Conservation (phyloP, 2,888 invertebrate species). For the Cataglyphis albicans region DNA sequence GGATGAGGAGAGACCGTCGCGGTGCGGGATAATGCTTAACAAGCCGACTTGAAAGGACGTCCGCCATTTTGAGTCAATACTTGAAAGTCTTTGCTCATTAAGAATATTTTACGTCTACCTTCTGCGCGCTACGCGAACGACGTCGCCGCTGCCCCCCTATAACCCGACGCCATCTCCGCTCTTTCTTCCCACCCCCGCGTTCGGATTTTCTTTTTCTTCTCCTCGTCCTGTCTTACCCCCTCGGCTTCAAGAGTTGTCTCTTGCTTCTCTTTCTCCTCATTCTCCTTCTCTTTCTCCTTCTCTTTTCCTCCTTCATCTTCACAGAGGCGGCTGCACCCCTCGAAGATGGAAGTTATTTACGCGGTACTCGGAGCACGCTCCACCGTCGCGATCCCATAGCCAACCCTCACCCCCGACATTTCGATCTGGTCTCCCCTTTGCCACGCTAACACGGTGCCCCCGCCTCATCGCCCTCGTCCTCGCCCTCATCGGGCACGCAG, state of each 20-base stretch:
- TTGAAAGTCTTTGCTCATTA: constrained; percentile 86
- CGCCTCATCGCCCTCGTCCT: constrained; percentile 56
- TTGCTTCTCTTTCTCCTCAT: constrained; percentile 26
- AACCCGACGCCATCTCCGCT: constrained; percentile 42
- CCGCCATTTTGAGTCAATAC: constrained; percentile 86
- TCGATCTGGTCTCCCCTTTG: constrained; percentile 63
- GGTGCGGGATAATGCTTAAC: constrained; percentile 84
- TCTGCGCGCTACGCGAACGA: constrained; percentile 60
- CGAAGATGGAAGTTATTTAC: constrained; percentile 81
- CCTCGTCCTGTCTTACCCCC: constrained; percentile 46
- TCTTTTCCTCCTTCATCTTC: constrained; percentile 52
- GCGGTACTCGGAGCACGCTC: constrained; percentile 76
- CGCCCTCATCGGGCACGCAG: constrained; percentile 61
- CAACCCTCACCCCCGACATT: constrained; percentile 57
- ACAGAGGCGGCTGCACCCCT: constrained; percentile 74
- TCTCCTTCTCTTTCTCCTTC: constrained; percentile 12
- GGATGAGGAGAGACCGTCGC: constrained; percentile 62
- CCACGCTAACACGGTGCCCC: constrained; percentile 67
- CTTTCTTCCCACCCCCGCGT: constrained; percentile 52
- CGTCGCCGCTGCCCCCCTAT: constrained; percentile 63
- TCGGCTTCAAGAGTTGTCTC: constrained; percentile 36
- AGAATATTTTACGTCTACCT: constrained; percentile 84
- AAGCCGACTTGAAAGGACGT: constrained; percentile 85
- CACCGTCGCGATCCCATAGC: constrained; percentile 70
- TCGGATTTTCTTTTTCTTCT: constrained; percentile 60